Base-by-base conservation (phyloP, 2,888 invertebrate species). In the Rhabditoides inermis region DNA sequence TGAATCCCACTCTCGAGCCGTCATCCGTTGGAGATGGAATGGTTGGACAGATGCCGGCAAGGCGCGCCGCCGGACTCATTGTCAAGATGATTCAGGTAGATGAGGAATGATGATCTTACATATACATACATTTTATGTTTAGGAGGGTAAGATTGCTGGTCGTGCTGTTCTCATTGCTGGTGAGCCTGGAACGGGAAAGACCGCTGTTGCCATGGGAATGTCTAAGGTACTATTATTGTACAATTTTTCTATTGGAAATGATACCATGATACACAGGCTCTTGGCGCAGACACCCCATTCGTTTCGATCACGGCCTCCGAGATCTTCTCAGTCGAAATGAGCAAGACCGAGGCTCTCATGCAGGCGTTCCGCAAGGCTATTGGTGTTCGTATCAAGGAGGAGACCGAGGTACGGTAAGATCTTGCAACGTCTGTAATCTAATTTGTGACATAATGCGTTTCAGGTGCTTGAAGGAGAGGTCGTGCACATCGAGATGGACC, bases 401-500 rank as follows among this genome's bases (percentile, higher is more conserved):
- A 81, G 28, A 70, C 67, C 5, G 76, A 73, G 58, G 73, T 76
- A n/a, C 7, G 26, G 4, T 25, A 41, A 23, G 25, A 22, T 45
- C 26, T 28, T n/a, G 40, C 10, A 40, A n/a, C 18, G 18, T 23
- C 7, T 18, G 7, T n/a, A 15, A 2, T 3, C 3, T 27, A 10
- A 10, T 15, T 2, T 35, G 4, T 20, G 28, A 18, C 15, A 2
- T 37, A 27, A n/a, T 23, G 42, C 22, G 40, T 70, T 72, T 30
- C 66, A 90, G 90, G 90, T 98, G 45, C 92, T 98, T 58, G 95
- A 98, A 77, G 98, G 98, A 0, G 98, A 98, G 80, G 95, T 99
- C 1, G 92, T 98, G 0, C 92, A 94, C 72, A 86, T 99, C 42
- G 89, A 91, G 77, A 88, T 98, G 27, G 98, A 98, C 76, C 82